Base-by-base conservation (phyloP, 2,113 vertebrate genomes). In the Nestor notabilis region DNA sequence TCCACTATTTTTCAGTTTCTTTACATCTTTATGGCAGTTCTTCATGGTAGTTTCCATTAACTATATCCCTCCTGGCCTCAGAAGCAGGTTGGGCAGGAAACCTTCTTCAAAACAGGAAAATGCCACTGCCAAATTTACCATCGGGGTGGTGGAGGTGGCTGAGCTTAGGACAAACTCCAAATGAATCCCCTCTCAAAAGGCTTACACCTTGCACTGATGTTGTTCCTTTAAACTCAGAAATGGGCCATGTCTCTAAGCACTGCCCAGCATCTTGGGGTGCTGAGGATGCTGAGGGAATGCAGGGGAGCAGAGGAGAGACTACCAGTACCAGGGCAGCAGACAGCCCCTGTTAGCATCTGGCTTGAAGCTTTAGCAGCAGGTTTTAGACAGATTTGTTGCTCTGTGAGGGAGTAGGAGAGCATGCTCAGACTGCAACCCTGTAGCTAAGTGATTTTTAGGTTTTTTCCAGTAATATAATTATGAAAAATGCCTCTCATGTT, bases 401-500 rank as follows among this genome's bases (percentile, higher is more conserved):
- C 39, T 35, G 16, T 18, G 28, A 78, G 9, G 39, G 47, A 75
- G 33, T 46, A 41, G 46, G 64, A 89, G 52, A 93, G 47, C 53
- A 49, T 0, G 1, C n/a, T 94, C 29, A 50, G 39, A 74, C 35
- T 80, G 49, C 77, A 88, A 8, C 33, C 29, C 79, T 63, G 27
- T 66, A 81, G 60, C 76, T 82, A 83, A 60, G 35, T 37, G 60
- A 89, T 52, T 70, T 71, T 80, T n/a, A 11, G 5, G 2, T 37
- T 92, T 94, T 89, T 87, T 60, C 76, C 86, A 87, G 69, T 29
- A 56, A 19, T 11, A 23, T 55, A 80, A 94, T 81, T 75, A 92
- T 78, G 76, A 95, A 78, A 90, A 96, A 92, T 65, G 1, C 33
- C 21, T 82, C 50, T 87, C 5, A 2, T 55, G 69, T 79, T 92